Percentiles rank a stretch among this genome's conserved stretches.
Evolutionary conservation across 2,113 vertebrate species (phyloP).

Genomic region (Glareola pratincola): DNA sequence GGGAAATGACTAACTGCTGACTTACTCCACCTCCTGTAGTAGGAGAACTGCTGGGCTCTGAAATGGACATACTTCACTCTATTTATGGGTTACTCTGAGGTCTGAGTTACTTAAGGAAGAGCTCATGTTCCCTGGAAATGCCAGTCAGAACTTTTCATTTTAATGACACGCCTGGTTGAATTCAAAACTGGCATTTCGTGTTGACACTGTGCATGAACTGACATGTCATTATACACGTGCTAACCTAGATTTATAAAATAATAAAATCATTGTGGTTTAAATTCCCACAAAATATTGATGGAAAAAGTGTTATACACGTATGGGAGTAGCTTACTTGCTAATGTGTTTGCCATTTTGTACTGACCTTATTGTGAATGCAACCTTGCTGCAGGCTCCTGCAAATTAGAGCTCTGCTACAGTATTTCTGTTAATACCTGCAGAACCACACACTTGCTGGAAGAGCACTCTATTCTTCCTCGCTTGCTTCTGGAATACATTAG

Average conservation of each 20-base stretch:
- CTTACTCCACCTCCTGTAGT: not conserved
- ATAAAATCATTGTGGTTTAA: slow-evolving; percentile 32
- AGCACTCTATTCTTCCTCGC: slow-evolving; percentile 13
- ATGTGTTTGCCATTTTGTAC: slow-evolving; percentile 45
- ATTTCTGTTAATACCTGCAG: slow-evolving; percentile 37
- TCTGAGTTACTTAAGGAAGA: not conserved
- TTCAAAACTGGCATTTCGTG: slow-evolving; percentile 37
- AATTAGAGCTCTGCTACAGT: slow-evolving; percentile 38
- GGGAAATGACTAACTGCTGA: not conserved
- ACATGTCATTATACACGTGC: slow-evolving; percentile 35
- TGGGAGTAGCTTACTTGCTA: slow-evolving; percentile 14
- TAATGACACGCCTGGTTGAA: slow-evolving; percentile 57
- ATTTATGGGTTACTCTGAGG: not conserved
- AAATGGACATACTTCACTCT: not conserved
- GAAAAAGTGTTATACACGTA: not conserved
- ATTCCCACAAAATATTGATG: slow-evolving; percentile 37
- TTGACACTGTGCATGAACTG: not conserved
- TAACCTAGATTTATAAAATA: slow-evolving; percentile 58
- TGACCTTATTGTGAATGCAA: slow-evolving; percentile 62
- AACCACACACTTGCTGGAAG: slow-evolving; percentile 17
- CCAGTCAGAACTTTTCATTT: slow-evolving; percentile 59
- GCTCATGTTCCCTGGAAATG: slow-evolving; percentile 24
- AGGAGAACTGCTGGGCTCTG: not conserved
- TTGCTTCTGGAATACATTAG: slow-evolving; percentile 60
- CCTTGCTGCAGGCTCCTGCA: slow-evolving; percentile 67